phyloP scores from a whole-genome alignment of 2,113 vertebrate genomes.

The Clarias magur region DNA sequence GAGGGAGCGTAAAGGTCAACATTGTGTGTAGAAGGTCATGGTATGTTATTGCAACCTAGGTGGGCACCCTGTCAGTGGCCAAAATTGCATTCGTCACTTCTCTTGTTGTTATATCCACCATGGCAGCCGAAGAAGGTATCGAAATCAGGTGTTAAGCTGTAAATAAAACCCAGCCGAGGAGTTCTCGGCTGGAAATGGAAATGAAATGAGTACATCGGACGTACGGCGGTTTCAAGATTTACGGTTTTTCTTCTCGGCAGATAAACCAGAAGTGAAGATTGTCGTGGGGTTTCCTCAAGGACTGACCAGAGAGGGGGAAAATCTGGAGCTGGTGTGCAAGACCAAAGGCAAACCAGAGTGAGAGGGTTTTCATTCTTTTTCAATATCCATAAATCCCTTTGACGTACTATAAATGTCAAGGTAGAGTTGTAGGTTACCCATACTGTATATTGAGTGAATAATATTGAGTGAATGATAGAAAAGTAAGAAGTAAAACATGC shows the following conservation, averaged over 20 bases:
- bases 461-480: not conserved
- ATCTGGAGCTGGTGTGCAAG: slow-evolving; percentile 87
- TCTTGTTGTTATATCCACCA: not conserved
- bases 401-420: not conserved
- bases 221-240: not conserved
- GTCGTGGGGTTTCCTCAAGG: slow-evolving; percentile 89
- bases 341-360: slow-evolving; percentile 94
- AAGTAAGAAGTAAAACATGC: not conserved
- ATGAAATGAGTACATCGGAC: not conserved
- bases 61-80: not conserved
- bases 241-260: slow-evolving; percentile 65
- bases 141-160: slow-evolving; percentile 36
- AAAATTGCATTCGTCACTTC: not conserved
- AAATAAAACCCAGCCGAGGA: slow-evolving; percentile 32
- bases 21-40: not conserved
- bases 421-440: not conserved
- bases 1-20: slow-evolving; percentile 54
- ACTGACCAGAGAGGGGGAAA: slow-evolving; percentile 92
- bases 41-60: slow-evolving; percentile 42
- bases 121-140: not conserved
- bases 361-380: slow-evolving; percentile 51
- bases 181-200: slow-evolving; percentile 20
- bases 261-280: slow-evolving; percentile 95
- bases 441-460: not conserved
- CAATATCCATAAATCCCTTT: not conserved